phyloP scores from a whole-genome alignment of 37 sponge, comb jelly and placozoan genomes.

The Axinella damicornis region DNA sequence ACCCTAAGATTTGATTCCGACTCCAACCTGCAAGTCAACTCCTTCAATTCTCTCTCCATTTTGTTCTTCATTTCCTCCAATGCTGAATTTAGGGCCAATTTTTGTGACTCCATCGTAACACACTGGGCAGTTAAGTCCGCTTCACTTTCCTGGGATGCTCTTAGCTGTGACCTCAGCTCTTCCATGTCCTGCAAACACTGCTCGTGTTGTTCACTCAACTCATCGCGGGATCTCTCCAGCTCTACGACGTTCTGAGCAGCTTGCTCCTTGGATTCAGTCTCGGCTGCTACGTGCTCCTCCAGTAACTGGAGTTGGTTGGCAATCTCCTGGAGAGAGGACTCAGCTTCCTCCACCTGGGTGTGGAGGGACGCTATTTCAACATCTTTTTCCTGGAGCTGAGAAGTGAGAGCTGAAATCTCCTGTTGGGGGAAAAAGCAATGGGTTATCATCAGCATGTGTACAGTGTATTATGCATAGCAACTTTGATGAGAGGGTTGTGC shows the following conservation, averaged over 20 bases:
- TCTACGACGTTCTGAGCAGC: neutral
- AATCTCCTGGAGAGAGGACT: neutral
- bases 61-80: neutral
- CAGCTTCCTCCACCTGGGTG: neutral
- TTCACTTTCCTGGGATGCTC: conserved; percentile 7
- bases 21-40: conserved; percentile 17
- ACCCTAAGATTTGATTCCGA: conserved; percentile 3
- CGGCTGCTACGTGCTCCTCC: no score
- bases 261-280: no score
- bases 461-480: neutral
- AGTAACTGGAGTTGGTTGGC: no score
- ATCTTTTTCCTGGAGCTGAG: neutral
- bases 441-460: neutral
- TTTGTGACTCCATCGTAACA: neutral
- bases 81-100: no score
- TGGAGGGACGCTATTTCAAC: neutral
- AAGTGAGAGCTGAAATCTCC: conserved; percentile 3
- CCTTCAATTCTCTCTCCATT: conserved; percentile 17
- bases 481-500: no score
- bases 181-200: neutral
- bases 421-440: neutral
- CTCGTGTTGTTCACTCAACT: no score
- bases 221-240: neutral
- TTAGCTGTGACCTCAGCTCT: neutral
- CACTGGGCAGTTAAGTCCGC: neutral